Percentiles rank a stretch among this genome's conserved stretches.
These are phyloP conservation scores for Athetis lepigone DNA, from an alignment of 2,888 invertebrate species.

Conservation along the genomic window DNA sequence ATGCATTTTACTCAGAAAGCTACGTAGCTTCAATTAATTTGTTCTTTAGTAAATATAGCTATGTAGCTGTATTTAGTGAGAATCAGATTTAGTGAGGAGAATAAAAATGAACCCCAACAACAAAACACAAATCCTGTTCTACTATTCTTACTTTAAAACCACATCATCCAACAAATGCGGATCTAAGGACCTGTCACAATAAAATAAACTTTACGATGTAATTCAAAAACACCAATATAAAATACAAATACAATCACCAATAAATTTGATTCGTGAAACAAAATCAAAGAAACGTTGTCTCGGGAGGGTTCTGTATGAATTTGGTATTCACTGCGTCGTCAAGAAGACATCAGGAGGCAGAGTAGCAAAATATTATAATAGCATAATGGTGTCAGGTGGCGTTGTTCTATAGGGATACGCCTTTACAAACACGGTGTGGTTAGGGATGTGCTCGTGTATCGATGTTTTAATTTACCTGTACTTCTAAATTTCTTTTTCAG, in stretches of 20 bases:
- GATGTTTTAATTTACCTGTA: conserved; percentile 17
- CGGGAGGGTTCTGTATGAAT: conserved; percentile 73
- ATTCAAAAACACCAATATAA: conserved; percentile 72
- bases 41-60: too few relatives aligned
- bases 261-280: conserved; percentile 79
- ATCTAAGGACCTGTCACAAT: conserved; percentile 59
- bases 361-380: conserved; percentile 90
- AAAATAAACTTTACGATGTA: conserved; percentile 74
- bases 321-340: conserved; percentile 90
- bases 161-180: conserved; percentile 15
- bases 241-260: conserved; percentile 81
- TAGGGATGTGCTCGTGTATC: conserved; percentile 52
- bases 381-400: conserved; percentile 89
- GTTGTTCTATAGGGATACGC: conserved; percentile 76
- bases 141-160: conserved; percentile 5
- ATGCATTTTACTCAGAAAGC: not conserved
- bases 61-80: too few relatives aligned
- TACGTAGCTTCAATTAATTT: too few relatives aligned
- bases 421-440: conserved; percentile 67
- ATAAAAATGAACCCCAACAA: conserved; percentile 13
- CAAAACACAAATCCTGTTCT: conserved; percentile 8
- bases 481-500: not conserved
- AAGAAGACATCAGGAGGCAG: conserved; percentile 88
- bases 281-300: conserved; percentile 72
- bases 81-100: not conserved